phyloP scores from a whole-genome alignment of 2,797 vertebrate genomes.

The Propithecus deckenii region DNA sequence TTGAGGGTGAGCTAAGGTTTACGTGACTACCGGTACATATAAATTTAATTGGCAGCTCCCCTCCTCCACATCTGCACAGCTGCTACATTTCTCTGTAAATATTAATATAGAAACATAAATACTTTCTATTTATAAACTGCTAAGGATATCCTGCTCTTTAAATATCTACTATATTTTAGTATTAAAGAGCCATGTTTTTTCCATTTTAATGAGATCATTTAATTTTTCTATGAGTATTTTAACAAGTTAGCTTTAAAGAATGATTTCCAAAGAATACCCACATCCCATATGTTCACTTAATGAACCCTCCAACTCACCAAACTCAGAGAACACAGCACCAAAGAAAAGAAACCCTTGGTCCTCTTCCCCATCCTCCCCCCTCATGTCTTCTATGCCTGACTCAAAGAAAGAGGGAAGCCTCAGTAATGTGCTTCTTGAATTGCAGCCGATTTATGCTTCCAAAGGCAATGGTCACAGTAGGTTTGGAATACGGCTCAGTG shows the following conservation, averaged over 20 bases:
- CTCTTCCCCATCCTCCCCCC: not conserved
- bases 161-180: not conserved
- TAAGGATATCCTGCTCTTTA: not conserved
- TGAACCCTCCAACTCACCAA: not conserved
- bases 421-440: not conserved
- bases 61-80: not conserved
- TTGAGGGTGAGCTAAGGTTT: not conserved
- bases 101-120: constrained; percentile 13
- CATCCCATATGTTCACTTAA: not conserved
- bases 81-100: not conserved
- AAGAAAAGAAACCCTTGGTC: not conserved
- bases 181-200: not conserved
- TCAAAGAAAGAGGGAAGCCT: not conserved
- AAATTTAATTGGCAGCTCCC: not conserved
- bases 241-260: not conserved
- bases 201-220: not conserved
- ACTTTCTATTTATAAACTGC: not conserved
- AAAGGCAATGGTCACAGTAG: not conserved
- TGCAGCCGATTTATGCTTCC: not conserved
- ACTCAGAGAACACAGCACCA: not conserved
- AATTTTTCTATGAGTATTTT: not conserved
- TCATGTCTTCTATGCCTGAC: not conserved
- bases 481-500: not conserved
- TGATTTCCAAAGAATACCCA: constrained; percentile 24
- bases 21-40: not conserved